phyloP scores from a whole-genome alignment of 2,888 invertebrate genomes.

The Himalopsyche japonica region DNA sequence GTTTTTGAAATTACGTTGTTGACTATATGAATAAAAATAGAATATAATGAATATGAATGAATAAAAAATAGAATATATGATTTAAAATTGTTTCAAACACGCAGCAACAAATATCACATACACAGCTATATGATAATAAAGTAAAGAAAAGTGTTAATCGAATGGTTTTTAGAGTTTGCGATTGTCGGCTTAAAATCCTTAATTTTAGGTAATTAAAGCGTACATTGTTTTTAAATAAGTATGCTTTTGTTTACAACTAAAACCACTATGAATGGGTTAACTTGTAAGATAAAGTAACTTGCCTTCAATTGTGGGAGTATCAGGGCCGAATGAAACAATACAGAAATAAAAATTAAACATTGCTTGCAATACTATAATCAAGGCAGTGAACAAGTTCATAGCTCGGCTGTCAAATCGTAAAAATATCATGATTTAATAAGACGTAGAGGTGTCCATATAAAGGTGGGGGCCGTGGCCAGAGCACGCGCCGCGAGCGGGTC shows the following conservation, averaged over 20 bases:
- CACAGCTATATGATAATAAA: too few relatives aligned
- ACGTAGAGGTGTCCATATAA: slow-evolving; percentile 29
- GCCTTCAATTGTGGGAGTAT: not conserved
- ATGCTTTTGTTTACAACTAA: not conserved
- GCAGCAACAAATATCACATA: too few relatives aligned
- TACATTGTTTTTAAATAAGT: too few relatives aligned
- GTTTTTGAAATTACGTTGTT: too few relatives aligned
- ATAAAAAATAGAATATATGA: too few relatives aligned
- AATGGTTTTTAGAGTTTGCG: too few relatives aligned
- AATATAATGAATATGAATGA: too few relatives aligned
- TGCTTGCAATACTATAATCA: not conserved
- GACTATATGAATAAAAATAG: too few relatives aligned
- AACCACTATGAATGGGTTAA: not conserved
- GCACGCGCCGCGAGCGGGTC: slow-evolving; percentile 28
- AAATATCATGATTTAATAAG: slow-evolving; percentile 33
- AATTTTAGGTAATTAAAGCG: too few relatives aligned
- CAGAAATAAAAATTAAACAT: not conserved
- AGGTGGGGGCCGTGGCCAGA: slow-evolving; percentile 26
- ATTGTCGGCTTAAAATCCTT: too few relatives aligned
- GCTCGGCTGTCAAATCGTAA: slow-evolving; percentile 25
- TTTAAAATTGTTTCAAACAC: too few relatives aligned
- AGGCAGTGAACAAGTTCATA: not conserved
- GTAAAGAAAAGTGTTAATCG: too few relatives aligned
- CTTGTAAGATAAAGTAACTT: not conserved
- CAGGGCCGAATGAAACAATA: not conserved